These are phyloP conservation scores for Graphium colonna DNA, from an alignment of 2,888 invertebrate genomes.

Conservation along the genomic window DNA sequence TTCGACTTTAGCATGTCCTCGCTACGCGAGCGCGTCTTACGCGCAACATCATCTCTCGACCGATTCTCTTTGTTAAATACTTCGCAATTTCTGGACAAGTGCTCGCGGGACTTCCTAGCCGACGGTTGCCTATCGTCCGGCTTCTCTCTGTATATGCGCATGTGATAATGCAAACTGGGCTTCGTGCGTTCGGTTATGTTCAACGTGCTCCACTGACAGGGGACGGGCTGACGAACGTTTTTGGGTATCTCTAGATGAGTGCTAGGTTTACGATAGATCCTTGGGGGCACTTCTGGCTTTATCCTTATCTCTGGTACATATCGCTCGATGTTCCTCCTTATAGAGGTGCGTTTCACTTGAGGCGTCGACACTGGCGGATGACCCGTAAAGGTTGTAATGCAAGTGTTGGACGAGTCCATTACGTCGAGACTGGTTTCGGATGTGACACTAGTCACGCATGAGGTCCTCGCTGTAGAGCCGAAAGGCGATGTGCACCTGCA, in stretches of 20 bases:
- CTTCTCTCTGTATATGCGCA: conserved; percentile 71
- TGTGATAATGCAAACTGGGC: conserved; percentile 74
- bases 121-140: conserved; percentile 36
- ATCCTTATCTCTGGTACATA: conserved; percentile 65
- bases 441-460: conserved; percentile 79
- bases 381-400: conserved; percentile 72
- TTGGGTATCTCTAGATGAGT: conserved; percentile 69
- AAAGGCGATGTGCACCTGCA: conserved; percentile 87
- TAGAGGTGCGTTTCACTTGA: conserved; percentile 74
- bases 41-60: conserved; percentile 39
- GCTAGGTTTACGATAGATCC: conserved; percentile 68
- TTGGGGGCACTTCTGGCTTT: conserved; percentile 71
- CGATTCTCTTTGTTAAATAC: conserved; percentile 48
- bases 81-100: conserved; percentile 59
- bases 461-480: conserved; percentile 85
- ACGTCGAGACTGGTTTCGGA: conserved; percentile 79
- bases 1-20: conserved; percentile 70
- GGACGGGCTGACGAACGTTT: conserved; percentile 63
- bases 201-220: conserved; percentile 72
- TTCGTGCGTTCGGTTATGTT: conserved; percentile 71
- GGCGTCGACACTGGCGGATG: conserved; percentile 66
- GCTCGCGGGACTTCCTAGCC: conserved; percentile 51
- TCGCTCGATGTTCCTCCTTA: conserved; percentile 61
- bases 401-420: conserved; percentile 72
- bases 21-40: conserved; percentile 67